Evolutionary conservation across 2,888 invertebrate species (phyloP), one percentile per base, ranked within the genome.

Genomic region (Netelia inedita): DNA sequence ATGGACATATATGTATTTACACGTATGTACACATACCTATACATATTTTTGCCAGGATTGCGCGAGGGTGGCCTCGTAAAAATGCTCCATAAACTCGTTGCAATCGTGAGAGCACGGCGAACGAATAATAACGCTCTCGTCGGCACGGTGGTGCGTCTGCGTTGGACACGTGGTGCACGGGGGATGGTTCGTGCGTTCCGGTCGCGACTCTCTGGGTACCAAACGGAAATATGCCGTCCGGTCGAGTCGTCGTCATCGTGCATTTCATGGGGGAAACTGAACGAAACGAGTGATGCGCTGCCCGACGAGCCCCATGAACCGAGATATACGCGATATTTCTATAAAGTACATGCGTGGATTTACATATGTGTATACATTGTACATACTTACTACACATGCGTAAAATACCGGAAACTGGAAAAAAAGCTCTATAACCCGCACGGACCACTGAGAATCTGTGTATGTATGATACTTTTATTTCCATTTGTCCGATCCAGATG

Each of bases 21-120:
- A 68, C n/a, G 41, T 63, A 43, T 63, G 59, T 41, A 19, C 3
- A 41, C 21, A 9, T n/a, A n/a, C n/a, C n/a, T 50, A 10, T 53
- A 53, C 28, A 5, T 28, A 28, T 2, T 28, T 28, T 16, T 21
- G 53, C 69, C 28, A 28, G 28, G 5, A 28, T 28, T 2, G 28
- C 5, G 28, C 28, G 28, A 46, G 63, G 80, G 69, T 79, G 65
- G 72, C 63, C 88, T 90, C 90, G 91, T 92, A 92, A 92, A 92
- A 92, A 90, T 86, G 88, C 82, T 85, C 88, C 88, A 90, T 92
- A 91, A 92, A 92, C 91, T 88, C 89, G 88, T 87, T 88, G 89
- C 89, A 91, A 91, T 91, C 90, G 90, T 88, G 85, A 87, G 65
- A 50, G 69, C 9, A 55, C 59, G 10, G 50, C 63, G 65, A 50